A percentile compares a stretch with the other conserved stretches of the same genome.
Conservation (phyloP, 2,797 vertebrate species). For the Parauchenoglanis punctatus region DNA sequence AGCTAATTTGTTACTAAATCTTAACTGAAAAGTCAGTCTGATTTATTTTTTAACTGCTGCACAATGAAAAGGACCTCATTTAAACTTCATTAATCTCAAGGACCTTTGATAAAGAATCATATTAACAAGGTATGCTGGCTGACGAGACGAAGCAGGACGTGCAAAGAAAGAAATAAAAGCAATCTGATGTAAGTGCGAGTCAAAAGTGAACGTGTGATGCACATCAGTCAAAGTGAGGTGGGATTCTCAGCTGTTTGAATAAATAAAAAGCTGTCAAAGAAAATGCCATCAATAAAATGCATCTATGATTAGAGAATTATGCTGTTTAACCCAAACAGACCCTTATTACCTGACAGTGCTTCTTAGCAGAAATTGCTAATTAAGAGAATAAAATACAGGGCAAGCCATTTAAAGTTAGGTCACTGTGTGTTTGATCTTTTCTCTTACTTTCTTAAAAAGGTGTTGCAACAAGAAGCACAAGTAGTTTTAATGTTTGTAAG, state of each 20-base stretch:
- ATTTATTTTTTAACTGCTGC: slow-evolving; percentile 56
- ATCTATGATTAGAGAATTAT: slow-evolving; percentile 5
- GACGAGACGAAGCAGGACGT: slow-evolving; percentile 3
- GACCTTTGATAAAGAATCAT: slow-evolving; percentile 51
- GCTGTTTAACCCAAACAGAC: slow-evolving; percentile 28
- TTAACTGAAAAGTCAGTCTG: slow-evolving; percentile 40
- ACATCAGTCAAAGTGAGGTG: slow-evolving; percentile 13
- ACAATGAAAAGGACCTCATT: slow-evolving; percentile 55
- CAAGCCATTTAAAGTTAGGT: slow-evolving; percentile 24
- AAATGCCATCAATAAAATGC: not conserved
- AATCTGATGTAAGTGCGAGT: not conserved
- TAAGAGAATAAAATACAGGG: slow-evolving; percentile 29
- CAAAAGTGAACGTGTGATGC: not conserved
- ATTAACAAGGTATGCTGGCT: slow-evolving; percentile 53
- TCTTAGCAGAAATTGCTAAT: slow-evolving; percentile 45
- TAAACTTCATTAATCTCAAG: slow-evolving; percentile 56
- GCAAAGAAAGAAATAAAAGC: slow-evolving; percentile 31
- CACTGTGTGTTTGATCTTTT: slow-evolving; percentile 1
- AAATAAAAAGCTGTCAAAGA: slow-evolving; percentile 18
- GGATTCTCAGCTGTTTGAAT: not conserved
- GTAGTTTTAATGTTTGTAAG: not conserved
- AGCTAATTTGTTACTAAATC: slow-evolving; percentile 52
- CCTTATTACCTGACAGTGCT: slow-evolving; percentile 10
- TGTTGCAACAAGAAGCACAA: not conserved
- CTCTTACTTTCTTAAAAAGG: not conserved